Evolutionary conservation across 2,797 vertebrate species (phyloP), one percentile per base, ranked within the genome.

Genomic region (Sciurus vulgaris): DNA sequence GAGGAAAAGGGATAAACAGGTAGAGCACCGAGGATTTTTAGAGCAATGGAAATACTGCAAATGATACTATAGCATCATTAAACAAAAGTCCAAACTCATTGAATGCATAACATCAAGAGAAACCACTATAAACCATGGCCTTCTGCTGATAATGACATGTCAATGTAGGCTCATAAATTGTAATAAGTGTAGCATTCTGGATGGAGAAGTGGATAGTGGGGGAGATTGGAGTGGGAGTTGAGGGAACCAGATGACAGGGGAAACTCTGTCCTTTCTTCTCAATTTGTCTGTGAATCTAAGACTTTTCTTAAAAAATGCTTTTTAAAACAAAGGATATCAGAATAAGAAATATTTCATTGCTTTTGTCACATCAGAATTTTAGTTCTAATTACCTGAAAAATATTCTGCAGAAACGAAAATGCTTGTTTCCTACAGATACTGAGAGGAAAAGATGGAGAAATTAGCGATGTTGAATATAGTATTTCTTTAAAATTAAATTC

Each of bases 401-500:
- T 44, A 82, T 72, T 72, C 61, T 74, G 10, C 9, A 54, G 79
- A 82, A 69, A 76, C 33, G 14, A 84, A 65, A 86, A 83, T 56
- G 30, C 38, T 33, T 67, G 1, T 72, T 67, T 77, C 65, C 81
- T 92, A 91, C 88, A 86, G 47, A 96, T 24, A 82, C 11, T 33
- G 14, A 77, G 54, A 89, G 20, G 74, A 69, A 61, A 88, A 67
- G 2, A 67, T 11, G 59, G 24, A 51, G 22, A 77, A 33, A 63
- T 54, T 35, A 41, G 2, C 73, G 56, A 41, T 44, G 5, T 13
- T 65, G 26, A 94, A 72, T 63, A 38, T 26, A 82, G 8, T 26
- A 44, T 83, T 94, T 82, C 9, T 85, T 94, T 61, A 63, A 95
- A 82, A 77, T 85, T 74, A 83, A 61, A 70, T 89, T 94, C 38